Evolutionary conservation across 2,888 invertebrate genomes (phyloP).

Genomic region (Patella ulyssiponensis): DNA sequence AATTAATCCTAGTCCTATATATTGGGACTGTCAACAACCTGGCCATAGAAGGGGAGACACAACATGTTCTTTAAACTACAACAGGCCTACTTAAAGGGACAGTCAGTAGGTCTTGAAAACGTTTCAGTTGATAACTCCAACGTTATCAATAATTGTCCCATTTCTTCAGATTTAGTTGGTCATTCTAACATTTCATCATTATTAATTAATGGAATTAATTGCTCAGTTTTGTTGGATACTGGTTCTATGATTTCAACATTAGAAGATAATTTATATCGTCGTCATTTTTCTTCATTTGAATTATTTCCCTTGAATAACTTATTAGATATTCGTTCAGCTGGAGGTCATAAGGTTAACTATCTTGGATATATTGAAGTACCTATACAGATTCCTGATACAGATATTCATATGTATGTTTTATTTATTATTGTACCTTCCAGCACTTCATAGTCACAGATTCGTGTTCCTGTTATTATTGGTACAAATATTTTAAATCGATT

Average conservation of each 20-base stretch:
- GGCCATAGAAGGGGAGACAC: not conserved
- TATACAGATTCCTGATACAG: not conserved
- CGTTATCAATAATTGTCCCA: not conserved
- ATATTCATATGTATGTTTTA: not conserved
- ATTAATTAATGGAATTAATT: not conserved
- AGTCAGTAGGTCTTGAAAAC: not conserved
- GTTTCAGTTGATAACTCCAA: not conserved
- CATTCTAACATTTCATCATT: not conserved
- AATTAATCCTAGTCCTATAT: not conserved
- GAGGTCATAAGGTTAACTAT: not conserved
- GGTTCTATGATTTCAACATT: not conserved
- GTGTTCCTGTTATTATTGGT: not conserved
- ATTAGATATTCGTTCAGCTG: not conserved
- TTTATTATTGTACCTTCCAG: not conserved
- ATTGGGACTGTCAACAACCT: not conserved
- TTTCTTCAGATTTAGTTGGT: not conserved
- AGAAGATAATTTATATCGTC: not conserved
- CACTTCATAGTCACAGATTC: no score
- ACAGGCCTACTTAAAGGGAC: conserved; percentile 6
- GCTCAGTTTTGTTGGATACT: not conserved
- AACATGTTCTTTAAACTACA: not conserved
- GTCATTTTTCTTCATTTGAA: not conserved
- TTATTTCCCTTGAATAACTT: not conserved
- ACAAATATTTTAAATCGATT: not conserved
- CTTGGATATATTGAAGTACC: not conserved